Percentiles rank a stretch among this genome's conserved stretches.
Conservation (phyloP, 2,888 invertebrate species). For the Alviniconcha strummeri region DNA sequence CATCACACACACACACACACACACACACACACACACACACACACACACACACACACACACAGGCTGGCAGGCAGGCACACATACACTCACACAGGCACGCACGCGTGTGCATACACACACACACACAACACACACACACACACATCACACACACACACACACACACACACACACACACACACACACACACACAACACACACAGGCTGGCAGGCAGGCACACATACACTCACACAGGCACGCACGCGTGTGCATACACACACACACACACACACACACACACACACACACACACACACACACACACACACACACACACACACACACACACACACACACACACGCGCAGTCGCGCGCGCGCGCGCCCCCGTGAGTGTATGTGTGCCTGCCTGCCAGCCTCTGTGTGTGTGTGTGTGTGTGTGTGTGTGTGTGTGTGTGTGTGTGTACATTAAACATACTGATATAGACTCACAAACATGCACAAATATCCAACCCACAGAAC, state of each 20-base stretch:
- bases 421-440: constrained; percentile 17
- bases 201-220: too few relatives aligned
- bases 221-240: too few relatives aligned
- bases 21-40: constrained; percentile 19
- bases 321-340: not conserved
- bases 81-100: too few relatives aligned
- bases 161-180: constrained; percentile 17
- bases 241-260: not conserved
- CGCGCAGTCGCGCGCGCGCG: too few relatives aligned
- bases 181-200: not conserved
- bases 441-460: too few relatives aligned
- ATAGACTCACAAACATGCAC: too few relatives aligned
- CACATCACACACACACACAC: too few relatives aligned
- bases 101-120: not conserved
- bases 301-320: constrained; percentile 17
- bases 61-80: too few relatives aligned
- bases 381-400: too few relatives aligned
- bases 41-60: not conserved
- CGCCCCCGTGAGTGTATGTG: too few relatives aligned
- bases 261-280: not conserved
- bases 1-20: constrained; percentile 15
- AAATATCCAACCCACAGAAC: too few relatives aligned
- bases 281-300: too few relatives aligned
- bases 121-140: not conserved
- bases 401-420: constrained; percentile 6